Conservation (phyloP, 2,888 invertebrate genomes). For the Stratiomys singularior region DNA sequence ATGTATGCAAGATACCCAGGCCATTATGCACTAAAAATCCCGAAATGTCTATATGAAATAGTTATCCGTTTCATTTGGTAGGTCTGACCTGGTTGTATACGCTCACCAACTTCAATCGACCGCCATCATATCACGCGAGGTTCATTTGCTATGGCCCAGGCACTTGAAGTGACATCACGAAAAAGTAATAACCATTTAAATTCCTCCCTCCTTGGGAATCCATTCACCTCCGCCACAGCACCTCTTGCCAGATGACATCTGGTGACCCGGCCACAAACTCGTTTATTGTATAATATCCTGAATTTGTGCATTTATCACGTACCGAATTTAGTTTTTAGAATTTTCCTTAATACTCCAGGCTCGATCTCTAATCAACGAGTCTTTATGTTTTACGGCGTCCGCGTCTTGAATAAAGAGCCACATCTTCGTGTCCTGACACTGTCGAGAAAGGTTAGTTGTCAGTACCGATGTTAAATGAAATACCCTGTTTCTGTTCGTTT, state of each 20-base stretch:
- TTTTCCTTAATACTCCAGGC: slow-evolving; percentile 34
- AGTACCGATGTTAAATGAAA: slow-evolving; percentile 22
- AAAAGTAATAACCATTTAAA: slow-evolving; percentile 49
- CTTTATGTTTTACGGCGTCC: slow-evolving; percentile 23
- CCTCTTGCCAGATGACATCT: slow-evolving; percentile 29
- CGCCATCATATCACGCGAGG: not conserved
- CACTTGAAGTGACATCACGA: slow-evolving; percentile 47
- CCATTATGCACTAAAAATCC: slow-evolving; percentile 38
- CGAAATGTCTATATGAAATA: slow-evolving; percentile 33
- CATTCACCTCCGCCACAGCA: slow-evolving; percentile 25
- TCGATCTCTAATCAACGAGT: slow-evolving; percentile 39
- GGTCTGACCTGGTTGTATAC: slow-evolving; percentile 32
- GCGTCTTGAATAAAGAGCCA: slow-evolving; percentile 14
- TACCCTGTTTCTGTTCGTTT: not conserved
- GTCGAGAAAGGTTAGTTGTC: not conserved
- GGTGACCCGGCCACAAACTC: slow-evolving; percentile 21
- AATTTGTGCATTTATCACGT: slow-evolving; percentile 48
- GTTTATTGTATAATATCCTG: slow-evolving; percentile 47
- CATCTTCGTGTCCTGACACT: not conserved
- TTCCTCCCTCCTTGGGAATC: slow-evolving; percentile 40
- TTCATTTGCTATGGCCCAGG: not conserved
- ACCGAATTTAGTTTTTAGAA: slow-evolving; percentile 46
- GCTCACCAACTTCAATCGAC: not conserved
- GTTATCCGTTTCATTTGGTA: slow-evolving; percentile 27
- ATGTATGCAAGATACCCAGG: slow-evolving; percentile 38